phyloP scores from a whole-genome alignment of 2,888 invertebrate genomes.

The Drosophila falleni region DNA sequence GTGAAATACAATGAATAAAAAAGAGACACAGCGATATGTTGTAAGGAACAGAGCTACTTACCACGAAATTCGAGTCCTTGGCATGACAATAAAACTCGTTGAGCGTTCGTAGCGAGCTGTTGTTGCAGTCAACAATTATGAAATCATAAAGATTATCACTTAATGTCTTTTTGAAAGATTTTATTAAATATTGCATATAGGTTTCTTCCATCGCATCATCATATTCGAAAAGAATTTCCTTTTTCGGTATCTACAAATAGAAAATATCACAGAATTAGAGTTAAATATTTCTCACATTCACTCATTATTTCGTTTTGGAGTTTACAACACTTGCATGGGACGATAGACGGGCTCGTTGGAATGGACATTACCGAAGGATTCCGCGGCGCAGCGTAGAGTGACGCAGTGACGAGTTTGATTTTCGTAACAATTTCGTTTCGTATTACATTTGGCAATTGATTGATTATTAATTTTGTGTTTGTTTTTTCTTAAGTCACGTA shows the following conservation, averaged over 20 bases:
- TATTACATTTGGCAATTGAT: slow-evolving; percentile 43
- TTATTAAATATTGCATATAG: slow-evolving; percentile 93
- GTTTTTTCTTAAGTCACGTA: not conserved
- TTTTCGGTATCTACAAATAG: slow-evolving; percentile 85
- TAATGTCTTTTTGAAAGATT: slow-evolving; percentile 95
- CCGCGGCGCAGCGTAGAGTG: slow-evolving; percentile 60
- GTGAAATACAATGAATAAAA: not conserved
- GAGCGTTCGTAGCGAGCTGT: slow-evolving; percentile 92
- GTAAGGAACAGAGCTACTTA: slow-evolving; percentile 58
- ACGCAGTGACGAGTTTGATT: slow-evolving; percentile 50
- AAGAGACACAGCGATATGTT: not conserved
- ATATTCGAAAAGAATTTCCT: slow-evolving; percentile 89
- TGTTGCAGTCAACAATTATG: slow-evolving; percentile 96
- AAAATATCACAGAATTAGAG: not conserved
- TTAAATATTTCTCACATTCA: not conserved
- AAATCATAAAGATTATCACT: slow-evolving; percentile 96
- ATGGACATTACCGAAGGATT: slow-evolving; percentile 26
- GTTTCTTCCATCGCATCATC: slow-evolving; percentile 93
- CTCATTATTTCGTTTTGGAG: not conserved
- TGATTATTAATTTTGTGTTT: slow-evolving; percentile 29
- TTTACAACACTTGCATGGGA: slow-evolving; percentile 86
- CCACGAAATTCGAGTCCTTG: slow-evolving; percentile 86
- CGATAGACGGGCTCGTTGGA: slow-evolving; percentile 86
- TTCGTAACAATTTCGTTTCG: slow-evolving; percentile 49
- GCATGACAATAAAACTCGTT: slow-evolving; percentile 96